Base-by-base conservation (phyloP, 2,113 vertebrate genomes). In the Odontophorus gujanensis region DNA sequence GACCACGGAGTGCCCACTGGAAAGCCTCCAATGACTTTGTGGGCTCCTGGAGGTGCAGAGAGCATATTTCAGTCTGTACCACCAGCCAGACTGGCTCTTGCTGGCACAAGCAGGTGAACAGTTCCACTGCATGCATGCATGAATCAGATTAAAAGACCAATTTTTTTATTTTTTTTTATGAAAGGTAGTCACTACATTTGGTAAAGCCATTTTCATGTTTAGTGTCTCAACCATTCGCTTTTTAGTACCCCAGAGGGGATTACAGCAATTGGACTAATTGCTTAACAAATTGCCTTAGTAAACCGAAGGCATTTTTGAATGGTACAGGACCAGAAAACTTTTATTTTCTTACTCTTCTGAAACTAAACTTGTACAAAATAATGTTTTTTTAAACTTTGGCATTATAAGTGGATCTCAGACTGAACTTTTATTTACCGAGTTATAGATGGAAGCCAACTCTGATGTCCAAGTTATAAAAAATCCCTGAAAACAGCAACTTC, bases 401-500 rank as follows among this genome's bases (percentile, higher is more conserved):
- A 72, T 74, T 94, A 55, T 83, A 65, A 89, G 57, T 79, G 61
- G 18, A 53, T 93, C 47, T 91, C 69, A 89, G 87, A 28, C 81
- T n/a, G 72, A 95, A 79, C 48, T 88, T 94, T 95, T 92, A 94
- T 95, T 97, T 96, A 97, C 92, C 80, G 92, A 94, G 88, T 90
- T 68, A 40, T 66, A 96, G 40, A 47, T 93, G 71, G 85, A 85
- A 97, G 86, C 91, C 95, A 95, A 36, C 83, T 95, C 53, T 96
- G 65, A 92, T 93, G 82, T 96, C 96, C 97, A 97, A 97, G 90
- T 96, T 95, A 86, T 91, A 94, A 95, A 89, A 83, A 94, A 93
- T 75, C 81, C 66, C 89, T 89, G 67, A 96, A 97, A 97, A 95
- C 55, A 96, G 82, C 48, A 92, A n/a, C 68, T 96, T 97, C 63